These are phyloP conservation scores for Danio jaintianensis DNA, from an alignment of 2,797 vertebrate genomes.

Conservation along the genomic window DNA sequence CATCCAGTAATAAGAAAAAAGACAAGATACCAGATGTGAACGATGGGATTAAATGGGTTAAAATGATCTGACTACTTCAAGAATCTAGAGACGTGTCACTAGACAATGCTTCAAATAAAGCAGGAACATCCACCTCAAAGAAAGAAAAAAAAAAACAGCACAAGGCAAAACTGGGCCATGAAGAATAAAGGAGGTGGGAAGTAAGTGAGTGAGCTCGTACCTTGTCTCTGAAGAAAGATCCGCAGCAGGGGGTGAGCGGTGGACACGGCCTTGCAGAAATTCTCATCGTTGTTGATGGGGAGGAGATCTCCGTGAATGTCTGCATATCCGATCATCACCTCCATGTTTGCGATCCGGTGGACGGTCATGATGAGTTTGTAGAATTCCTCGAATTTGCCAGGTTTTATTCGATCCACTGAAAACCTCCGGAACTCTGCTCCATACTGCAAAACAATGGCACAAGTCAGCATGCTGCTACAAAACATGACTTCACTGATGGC, in stretches of 20 bases:
- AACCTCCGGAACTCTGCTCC: slow-evolving; percentile 97
- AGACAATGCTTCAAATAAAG: slow-evolving; percentile 31
- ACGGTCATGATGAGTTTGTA: slow-evolving; percentile 94
- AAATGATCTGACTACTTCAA: no score
- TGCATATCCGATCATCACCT: slow-evolving; percentile 96
- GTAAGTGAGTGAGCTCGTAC: slow-evolving; percentile 69
- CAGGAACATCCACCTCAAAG: slow-evolving; percentile 15
- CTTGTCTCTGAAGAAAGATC: slow-evolving; percentile 97
- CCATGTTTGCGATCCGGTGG: slow-evolving; percentile 92
- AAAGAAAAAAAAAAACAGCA: slow-evolving; percentile 13
- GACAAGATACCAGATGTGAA: no score
- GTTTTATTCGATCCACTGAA: slow-evolving; percentile 91
- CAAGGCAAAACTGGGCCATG: slow-evolving; percentile 5
- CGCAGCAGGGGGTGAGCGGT: slow-evolving; percentile 93
- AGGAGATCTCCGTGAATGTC: slow-evolving; percentile 96
- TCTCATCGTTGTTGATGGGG: slow-evolving; percentile 98
- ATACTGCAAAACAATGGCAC: slow-evolving; percentile 79
- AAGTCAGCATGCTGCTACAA: not conserved
- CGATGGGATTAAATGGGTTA: no score
- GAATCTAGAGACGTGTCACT: not conserved
- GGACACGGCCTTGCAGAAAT: slow-evolving; percentile 96
- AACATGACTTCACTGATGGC: not conserved
- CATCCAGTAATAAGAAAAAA: no score
- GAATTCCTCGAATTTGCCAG: slow-evolving; percentile 97
- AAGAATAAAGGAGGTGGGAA: slow-evolving; percentile 29